A percentile compares a stretch with the other conserved stretches of the same genome.
Conservation (phyloP, 2,797 vertebrate genomes). For the Myotis planiceps region DNA sequence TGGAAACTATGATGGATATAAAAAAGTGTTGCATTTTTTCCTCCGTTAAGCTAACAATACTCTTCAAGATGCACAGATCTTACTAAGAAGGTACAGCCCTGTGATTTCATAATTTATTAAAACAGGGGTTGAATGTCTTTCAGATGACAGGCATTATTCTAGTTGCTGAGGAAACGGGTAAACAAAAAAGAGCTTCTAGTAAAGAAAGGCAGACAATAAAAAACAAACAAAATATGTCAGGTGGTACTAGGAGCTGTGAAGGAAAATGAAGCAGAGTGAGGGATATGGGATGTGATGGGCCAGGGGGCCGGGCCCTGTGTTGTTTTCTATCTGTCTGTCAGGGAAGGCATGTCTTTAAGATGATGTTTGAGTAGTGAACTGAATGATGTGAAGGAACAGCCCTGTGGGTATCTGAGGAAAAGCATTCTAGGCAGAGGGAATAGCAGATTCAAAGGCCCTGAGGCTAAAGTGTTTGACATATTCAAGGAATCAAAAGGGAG, state of each 20-base stretch:
- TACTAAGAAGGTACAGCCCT: slow-evolving; percentile 23
- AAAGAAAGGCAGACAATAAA: slow-evolving; percentile 11
- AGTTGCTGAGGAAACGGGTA: slow-evolving; percentile 42
- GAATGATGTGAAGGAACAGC: neutral
- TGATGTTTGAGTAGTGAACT: neutral
- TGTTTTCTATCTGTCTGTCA: neutral
- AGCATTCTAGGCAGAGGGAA: neutral
- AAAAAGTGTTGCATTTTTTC: neutral
- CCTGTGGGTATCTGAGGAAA: neutral
- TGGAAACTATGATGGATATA: neutral
- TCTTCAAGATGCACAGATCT: slow-evolving; percentile 18
- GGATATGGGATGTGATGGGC: neutral
- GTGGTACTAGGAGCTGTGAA: neutral
- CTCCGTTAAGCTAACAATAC: neutral
- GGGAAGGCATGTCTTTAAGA: neutral
- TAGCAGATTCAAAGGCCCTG: neutral
- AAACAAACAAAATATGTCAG: neutral
- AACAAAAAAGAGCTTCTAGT: slow-evolving; percentile 16
- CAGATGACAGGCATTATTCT: slow-evolving; percentile 28
- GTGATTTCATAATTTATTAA: slow-evolving; percentile 43
- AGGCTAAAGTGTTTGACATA: neutral
- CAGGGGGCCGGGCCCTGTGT: fast-evolving
- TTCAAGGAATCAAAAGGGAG: neutral
- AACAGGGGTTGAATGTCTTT: slow-evolving; percentile 16
- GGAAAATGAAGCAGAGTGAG: neutral